Percentiles rank a stretch among this genome's conserved stretches.
Conservation (phyloP, 2,888 invertebrate genomes). For the Halictus ligatus region DNA sequence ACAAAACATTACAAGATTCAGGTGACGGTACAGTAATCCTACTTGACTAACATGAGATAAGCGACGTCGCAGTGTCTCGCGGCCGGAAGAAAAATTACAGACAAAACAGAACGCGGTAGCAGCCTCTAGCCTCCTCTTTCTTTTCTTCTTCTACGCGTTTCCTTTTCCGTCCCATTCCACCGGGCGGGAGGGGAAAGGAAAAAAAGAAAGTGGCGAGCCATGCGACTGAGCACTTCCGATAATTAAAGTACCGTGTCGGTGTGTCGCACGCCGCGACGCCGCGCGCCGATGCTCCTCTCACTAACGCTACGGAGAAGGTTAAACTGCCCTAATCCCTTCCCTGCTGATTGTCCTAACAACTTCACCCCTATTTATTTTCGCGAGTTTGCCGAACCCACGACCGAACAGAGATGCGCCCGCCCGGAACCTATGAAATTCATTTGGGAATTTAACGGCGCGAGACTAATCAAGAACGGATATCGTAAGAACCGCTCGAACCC, state of each 20-base stretch:
- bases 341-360: conserved; percentile 67
- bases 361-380: conserved; percentile 67
- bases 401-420: conserved; percentile 54
- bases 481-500: conserved; percentile 21
- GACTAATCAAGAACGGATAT: conserved; percentile 49
- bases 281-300: not conserved
- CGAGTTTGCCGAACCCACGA: conserved; percentile 62
- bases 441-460: conserved; percentile 55
- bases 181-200: not conserved
- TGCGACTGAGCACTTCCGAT: conserved; percentile 68
- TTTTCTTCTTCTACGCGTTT: not conserved
- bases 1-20: conserved; percentile 81
- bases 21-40: conserved; percentile 78
- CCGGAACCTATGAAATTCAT: conserved; percentile 59
- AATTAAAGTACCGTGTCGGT: conserved; percentile 73
- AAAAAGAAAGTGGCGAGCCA: conserved; percentile 39
- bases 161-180: not conserved
- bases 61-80: conserved; percentile 71
- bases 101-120: conserved; percentile 37
- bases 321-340: conserved; percentile 63
- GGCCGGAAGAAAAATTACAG: conserved; percentile 69
- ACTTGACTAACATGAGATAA: conserved; percentile 80
- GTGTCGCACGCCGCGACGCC: conserved; percentile 15
- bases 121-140: not conserved
- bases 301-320: conserved; percentile 36